A percentile compares a stretch with the other conserved stretches of the same genome.
Conservation (phyloP, 2,113 vertebrate genomes). For the Chaetodon auriga region DNA sequence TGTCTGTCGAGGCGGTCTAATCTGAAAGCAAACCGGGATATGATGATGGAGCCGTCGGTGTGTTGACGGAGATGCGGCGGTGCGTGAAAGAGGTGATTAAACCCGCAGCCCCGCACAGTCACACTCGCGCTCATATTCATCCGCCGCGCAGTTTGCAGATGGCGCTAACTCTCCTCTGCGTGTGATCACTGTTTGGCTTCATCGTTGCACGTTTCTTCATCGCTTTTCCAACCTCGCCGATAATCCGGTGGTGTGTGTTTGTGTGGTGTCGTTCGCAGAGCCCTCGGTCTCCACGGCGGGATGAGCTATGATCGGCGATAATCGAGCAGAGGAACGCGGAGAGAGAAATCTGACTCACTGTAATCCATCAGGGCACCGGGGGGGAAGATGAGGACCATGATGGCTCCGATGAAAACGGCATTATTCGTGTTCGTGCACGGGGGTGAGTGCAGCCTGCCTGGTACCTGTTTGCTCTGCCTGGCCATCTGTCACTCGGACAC, state of each 20-base stretch:
- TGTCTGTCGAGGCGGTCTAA: slow-evolving; percentile 51
- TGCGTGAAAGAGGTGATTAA: slow-evolving; percentile 54
- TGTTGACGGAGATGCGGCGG: slow-evolving; percentile 40
- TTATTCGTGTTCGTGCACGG: slow-evolving; percentile 70
- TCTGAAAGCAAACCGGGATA: slow-evolving; percentile 27
- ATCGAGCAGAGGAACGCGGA: slow-evolving; percentile 29
- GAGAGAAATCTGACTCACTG: slow-evolving; percentile 50
- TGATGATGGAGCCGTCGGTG: slow-evolving; percentile 6
- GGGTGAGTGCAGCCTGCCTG: slow-evolving; percentile 72
- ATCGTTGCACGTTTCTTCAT: neutral
- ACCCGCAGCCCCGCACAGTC: slow-evolving; percentile 6
- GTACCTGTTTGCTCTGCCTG: slow-evolving; percentile 9
- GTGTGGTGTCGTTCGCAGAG: neutral
- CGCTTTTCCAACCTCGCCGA: neutral
- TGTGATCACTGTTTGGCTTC: neutral
- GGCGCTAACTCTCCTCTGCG: slow-evolving; percentile 15
- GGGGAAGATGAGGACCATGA: slow-evolving; percentile 57
- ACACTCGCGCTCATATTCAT: neutral
- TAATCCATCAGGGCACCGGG: slow-evolving; percentile 59
- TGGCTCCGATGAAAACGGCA: slow-evolving; percentile 71
- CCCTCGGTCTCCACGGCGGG: slow-evolving; percentile 8
- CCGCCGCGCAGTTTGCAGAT: neutral
- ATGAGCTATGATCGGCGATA: slow-evolving; percentile 61
- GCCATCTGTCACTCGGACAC: slow-evolving; percentile 47
- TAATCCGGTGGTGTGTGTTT: slow-evolving; percentile 2